Conservation (phyloP, 2,888 invertebrate species). For the Mesorhabditis sp. region DNA sequence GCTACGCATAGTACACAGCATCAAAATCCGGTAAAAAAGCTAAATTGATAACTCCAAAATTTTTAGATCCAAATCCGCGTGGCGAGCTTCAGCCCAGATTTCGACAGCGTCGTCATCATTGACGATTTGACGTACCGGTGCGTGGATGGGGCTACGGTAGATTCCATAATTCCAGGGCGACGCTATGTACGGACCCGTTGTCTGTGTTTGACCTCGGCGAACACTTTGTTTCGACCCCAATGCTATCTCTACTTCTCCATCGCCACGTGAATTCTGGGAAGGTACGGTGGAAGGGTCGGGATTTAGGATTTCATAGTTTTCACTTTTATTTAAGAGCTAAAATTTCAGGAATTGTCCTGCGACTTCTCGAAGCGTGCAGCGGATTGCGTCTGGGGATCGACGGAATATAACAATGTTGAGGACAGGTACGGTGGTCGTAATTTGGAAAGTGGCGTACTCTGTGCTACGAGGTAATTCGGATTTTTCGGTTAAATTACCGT, state of each 20-base stretch:
- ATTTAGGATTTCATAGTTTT: background rate
- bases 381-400: slow-evolving; percentile 48
- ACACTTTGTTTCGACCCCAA: slow-evolving; percentile 47
- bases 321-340: background rate
- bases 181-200: slow-evolving; percentile 42
- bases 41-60: background rate
- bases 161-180: slow-evolving; percentile 26
- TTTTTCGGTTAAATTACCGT: no score
- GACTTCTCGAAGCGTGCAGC: slow-evolving; percentile 50
- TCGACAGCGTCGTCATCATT: slow-evolving; percentile 52
- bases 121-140: slow-evolving; percentile 49
- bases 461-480: no score
- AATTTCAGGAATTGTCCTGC: slow-evolving; percentile 46
- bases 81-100: slow-evolving; percentile 39
- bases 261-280: slow-evolving; percentile 46
- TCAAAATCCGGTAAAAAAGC: background rate
- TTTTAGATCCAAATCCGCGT: slow-evolving; percentile 48
- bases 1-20: background rate
- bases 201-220: slow-evolving; percentile 49
- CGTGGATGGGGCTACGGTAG: slow-evolving; percentile 17
- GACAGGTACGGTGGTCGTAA: slow-evolving; percentile 8
- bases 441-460: no score
- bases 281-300: slow-evolving; percentile 17
- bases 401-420: slow-evolving; percentile 24
- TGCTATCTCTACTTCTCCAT: slow-evolving; percentile 45